Base-by-base conservation (phyloP, 2,888 invertebrate genomes). In the Cryptophagus acutangulus region DNA sequence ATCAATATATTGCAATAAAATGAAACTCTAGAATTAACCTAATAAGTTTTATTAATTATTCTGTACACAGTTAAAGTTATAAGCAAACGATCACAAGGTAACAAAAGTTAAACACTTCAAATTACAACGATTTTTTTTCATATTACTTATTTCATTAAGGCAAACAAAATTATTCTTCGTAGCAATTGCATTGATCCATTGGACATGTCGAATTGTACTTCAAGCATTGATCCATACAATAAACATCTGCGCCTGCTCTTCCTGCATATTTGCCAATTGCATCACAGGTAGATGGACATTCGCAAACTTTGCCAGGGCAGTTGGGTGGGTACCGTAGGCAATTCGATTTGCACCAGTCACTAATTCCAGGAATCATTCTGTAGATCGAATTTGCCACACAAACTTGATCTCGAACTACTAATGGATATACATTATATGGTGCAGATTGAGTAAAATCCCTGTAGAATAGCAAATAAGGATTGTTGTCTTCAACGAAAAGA, bases 321-420 rank as follows among this genome's bases (percentile, higher is more conserved):
- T 88, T 84, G 2, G 90, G 88, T 1, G 90, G 90, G 68, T 89
- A 89, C 42, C 86, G 80, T 49, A 91, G 72, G 52, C 91, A 92
- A 70, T 91, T 91, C 20, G 75, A 78, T 67, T 87, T 84, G 61
- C 91, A 91, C 91, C 90, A 91, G 43, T 76, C 74, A 55, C 76
- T 75, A 78, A 90, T 86, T 33, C 87, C 87, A 2, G 87, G 86
- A 40, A 87, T 72, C 15, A 73, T 63, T 26, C 78, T 76, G 67
- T 78, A 89, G 1, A 73, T 63, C 6, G 71, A 69, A 1, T 79
- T 78, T 0, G 87, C 82, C 43, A 83, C 69, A 67, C 90, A 90
- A 24, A 89, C 81, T 72, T 90, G 90, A 49, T 87, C 84, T 52
- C 87, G 81, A 59, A 89, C 79, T 56, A 89, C 79, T 43, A 87